Evolutionary conservation across 2,888 invertebrate species (phyloP).

Genomic region (Zhuqinia jingwanae): DNA sequence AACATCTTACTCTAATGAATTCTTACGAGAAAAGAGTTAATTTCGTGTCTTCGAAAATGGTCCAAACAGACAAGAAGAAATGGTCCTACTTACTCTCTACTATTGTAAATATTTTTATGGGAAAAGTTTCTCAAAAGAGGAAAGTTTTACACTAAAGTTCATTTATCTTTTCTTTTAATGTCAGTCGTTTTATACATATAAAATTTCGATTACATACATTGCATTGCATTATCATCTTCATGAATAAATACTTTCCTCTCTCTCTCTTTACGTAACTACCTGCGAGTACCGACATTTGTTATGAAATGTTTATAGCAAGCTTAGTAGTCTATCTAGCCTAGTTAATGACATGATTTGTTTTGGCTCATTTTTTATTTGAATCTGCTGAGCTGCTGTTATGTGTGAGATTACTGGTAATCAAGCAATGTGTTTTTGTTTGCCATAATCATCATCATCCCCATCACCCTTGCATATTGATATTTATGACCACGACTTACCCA

Average conservation of each 20-base stretch:
- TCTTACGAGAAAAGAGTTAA: not conserved
- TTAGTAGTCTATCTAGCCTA: too few species aligned
- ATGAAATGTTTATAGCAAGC: too few species aligned
- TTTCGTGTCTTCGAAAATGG: not conserved
- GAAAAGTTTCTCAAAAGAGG: conserved; percentile 45
- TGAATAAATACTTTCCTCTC: not conserved
- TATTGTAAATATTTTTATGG: conserved; percentile 57
- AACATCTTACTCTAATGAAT: not conserved
- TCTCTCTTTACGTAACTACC: too few species aligned
- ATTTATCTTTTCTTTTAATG: conserved; percentile 34
- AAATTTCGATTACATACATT: conserved; percentile 5
- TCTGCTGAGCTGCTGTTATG: not conserved
- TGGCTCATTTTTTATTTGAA: not conserved
- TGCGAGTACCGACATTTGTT: too few species aligned
- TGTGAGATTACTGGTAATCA: conserved; percentile 26
- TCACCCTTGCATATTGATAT: conserved; percentile 21
- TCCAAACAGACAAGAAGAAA: not conserved
- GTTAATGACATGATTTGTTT: too few species aligned
- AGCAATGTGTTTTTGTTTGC: conserved; percentile 13
- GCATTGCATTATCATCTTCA: not conserved
- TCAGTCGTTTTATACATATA: not conserved
- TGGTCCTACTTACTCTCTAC: too few species aligned
- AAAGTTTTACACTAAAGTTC: conserved; percentile 11
- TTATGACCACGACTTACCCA: conserved; percentile 75
- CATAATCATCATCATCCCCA: conserved; percentile 1